Evolutionary conservation across 2,797 vertebrate species (phyloP).

Genomic region (Delichon dasypus): DNA sequence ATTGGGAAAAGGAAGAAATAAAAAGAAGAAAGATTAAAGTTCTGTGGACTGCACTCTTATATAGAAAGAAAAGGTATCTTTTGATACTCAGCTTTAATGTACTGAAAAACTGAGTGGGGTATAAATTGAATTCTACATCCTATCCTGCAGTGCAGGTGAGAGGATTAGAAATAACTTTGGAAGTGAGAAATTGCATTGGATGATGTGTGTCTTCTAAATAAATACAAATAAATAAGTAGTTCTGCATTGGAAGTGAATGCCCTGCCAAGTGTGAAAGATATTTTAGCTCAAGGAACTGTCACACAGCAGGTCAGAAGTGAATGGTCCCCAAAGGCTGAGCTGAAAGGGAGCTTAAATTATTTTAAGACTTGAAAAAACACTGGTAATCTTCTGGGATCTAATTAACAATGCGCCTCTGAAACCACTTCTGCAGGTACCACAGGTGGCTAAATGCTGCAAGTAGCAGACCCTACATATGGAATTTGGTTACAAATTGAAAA

Average conservation of each 20-base stretch:
- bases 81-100: neutral
- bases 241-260: neutral
- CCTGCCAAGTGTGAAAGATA: neutral
- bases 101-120: neutral
- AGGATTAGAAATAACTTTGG: neutral
- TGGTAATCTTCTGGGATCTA: neutral
- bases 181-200: neutral
- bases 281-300: neutral
- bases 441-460: neutral
- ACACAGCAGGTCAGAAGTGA: neutral
- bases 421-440: neutral
- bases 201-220: neutral
- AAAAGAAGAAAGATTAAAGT: neutral
- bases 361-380: neutral
- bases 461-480: fast-evolving
- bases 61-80: neutral
- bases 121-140: neutral
- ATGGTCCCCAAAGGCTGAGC: neutral
- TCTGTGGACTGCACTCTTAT: neutral
- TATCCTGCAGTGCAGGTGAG: neutral
- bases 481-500: neutral
- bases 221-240: neutral
- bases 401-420: neutral
- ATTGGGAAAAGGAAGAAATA: fast-evolving
- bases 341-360: neutral